Evolutionary conservation across 2,797 vertebrate species (phyloP).

Genomic region (Neoniphon sammara): DNA sequence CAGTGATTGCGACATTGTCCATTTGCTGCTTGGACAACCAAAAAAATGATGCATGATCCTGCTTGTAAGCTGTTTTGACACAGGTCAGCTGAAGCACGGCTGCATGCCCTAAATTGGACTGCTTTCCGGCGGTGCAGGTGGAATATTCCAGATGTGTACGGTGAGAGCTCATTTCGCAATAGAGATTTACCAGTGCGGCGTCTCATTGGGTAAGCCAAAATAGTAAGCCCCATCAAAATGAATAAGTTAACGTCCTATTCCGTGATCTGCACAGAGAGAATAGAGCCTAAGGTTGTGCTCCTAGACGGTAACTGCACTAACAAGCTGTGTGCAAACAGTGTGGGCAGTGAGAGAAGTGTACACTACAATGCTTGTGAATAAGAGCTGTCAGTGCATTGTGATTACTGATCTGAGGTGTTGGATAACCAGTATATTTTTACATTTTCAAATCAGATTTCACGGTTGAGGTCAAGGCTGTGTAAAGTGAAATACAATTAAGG

Average conservation of each 20-base stretch:
- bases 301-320: constrained; percentile 66
- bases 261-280: constrained; percentile 60
- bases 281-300: constrained; percentile 49
- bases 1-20: constrained; percentile 68
- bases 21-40: constrained; percentile 76
- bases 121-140: constrained; percentile 67
- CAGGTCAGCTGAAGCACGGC: constrained; percentile 67
- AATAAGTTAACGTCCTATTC: constrained; percentile 63
- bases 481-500: constrained; percentile 59
- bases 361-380: constrained; percentile 52
- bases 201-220: constrained; percentile 48
- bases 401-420: constrained; percentile 54
- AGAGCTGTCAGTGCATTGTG: constrained; percentile 43
- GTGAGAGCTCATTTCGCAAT: constrained; percentile 62
- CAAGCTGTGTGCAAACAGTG: constrained; percentile 59
- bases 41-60: constrained; percentile 73
- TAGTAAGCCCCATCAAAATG: constrained; percentile 65
- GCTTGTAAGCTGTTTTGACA: constrained; percentile 73
- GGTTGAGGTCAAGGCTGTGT: constrained; percentile 47
- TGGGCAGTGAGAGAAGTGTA: constrained; percentile 54
- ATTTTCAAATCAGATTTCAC: constrained; percentile 64
- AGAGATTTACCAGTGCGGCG: constrained; percentile 41
- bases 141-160: constrained; percentile 77
- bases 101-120: constrained; percentile 60
- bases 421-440: constrained; percentile 67